phyloP scores from a whole-genome alignment of 1,140 invertebrate species.

The Lepidurus apus region DNA sequence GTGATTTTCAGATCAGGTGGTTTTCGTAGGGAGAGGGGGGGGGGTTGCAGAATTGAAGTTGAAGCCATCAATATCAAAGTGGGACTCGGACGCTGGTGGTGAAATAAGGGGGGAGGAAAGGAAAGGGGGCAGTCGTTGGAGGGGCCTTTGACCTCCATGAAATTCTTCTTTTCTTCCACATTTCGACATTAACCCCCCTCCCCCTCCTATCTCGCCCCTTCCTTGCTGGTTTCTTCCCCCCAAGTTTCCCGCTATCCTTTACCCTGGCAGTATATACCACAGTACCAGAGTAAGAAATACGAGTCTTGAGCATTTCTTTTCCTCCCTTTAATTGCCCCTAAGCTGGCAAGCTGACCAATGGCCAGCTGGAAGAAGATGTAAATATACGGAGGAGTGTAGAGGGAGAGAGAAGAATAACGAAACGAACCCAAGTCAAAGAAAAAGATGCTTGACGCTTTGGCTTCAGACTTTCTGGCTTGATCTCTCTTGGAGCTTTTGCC shows the following conservation, averaged over 20 bases:
- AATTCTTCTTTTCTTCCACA: conserved; percentile 11
- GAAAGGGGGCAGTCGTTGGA: conserved; percentile 10
- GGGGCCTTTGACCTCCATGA: conserved; percentile 8
- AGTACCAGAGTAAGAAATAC: too few relatives aligned
- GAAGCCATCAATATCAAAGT: conserved; percentile 11
- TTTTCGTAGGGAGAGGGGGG: neutral
- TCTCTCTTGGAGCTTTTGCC: neutral
- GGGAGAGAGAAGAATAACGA: neutral
- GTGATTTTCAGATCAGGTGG: neutral
- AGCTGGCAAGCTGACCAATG: conserved; percentile 18
- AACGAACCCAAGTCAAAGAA: neutral
- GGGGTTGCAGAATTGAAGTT: neutral
- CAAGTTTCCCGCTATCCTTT: neutral
- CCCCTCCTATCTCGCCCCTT: neutral
- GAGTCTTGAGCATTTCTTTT: conserved; percentile 12
- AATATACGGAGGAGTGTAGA: neutral
- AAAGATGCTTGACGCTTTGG: conserved; percentile 3
- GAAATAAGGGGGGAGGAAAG: conserved; percentile 16
- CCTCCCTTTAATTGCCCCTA: conserved; percentile 18
- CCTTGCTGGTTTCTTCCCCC: neutral
- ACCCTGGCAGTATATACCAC: neutral
- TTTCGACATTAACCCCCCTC: conserved; percentile 5
- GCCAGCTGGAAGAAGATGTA: conserved; percentile 16
- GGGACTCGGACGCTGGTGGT: conserved; percentile 2
- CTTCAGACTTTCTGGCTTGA: neutral